Base-by-base conservation (phyloP, 2,888 invertebrate genomes). In the Hofmannophila pseudospretella region DNA sequence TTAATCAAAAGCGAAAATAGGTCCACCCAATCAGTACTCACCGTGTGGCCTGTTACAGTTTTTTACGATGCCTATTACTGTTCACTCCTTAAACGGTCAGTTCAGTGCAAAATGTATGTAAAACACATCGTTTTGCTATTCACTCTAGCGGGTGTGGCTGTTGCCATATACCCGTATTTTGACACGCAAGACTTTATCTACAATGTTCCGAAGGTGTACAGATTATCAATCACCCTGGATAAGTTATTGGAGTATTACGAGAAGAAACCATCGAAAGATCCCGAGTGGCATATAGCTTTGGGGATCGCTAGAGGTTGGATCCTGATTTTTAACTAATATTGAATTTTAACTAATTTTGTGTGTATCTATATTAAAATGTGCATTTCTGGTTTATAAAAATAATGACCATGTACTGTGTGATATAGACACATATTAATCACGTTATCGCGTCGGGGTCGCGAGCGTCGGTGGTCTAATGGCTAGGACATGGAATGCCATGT, bases 141-240 rank as follows among this genome's bases (percentile, higher is more conserved):
- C 7, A 44, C 51, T 23, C 33, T 69, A 8, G 41, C 59, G 2
- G 42, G 53, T 14, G 11, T 39, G 7, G 52, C 49, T 37, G 42
- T 48, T n/a, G 65, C 68, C 22, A 84, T 85, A 38, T 86, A 86
- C 45, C 85, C 86, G 1, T 86, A 82, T 42, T 86, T 85, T 39
- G 86, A 86, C 42, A 86, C 86, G 1, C 85, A 86, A 49, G 86
- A 85, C 41, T 85, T 85, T 42, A 85, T 86, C 25, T 86, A 86
- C 39, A 86, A 86, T 60, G 67, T 86, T n/a, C 85, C 86, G 0
- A 85, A 86, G 57, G 86, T 84, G 10, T 86, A 69, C 38, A 67
- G 86, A 46, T 70, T 86, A 45, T 80, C 82, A 3, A 68, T 85
- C 1, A 78, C 81, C 0, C 53, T 86, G 31, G 85, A 85, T 31